Conservation (phyloP, 2,113 vertebrate genomes). For the Phalacrocorax carbo region DNA sequence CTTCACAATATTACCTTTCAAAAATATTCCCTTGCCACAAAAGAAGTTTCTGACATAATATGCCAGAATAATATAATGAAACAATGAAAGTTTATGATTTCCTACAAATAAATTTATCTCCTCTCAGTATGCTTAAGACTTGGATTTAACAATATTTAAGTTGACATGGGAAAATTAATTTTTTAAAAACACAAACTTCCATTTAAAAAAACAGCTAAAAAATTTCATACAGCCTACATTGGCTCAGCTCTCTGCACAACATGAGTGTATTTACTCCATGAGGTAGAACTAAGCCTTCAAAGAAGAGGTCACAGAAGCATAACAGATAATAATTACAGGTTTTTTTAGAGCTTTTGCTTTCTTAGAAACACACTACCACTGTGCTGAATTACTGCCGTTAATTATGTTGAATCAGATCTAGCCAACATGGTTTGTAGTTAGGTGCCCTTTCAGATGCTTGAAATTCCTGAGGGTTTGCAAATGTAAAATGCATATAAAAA, state of each 20-base stretch:
- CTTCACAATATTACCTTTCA: not conserved
- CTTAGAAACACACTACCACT: not conserved
- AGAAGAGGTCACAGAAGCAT: not conserved
- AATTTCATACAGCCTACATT: not conserved
- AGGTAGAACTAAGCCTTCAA: not conserved
- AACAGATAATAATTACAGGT: not conserved
- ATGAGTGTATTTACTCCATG: not conserved
- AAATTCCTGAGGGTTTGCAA: not conserved
- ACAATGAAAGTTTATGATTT: not conserved
- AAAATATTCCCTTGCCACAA: not conserved
- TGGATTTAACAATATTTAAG: not conserved
- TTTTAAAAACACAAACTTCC: not conserved
- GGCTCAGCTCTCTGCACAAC: not conserved
- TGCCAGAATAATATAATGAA: not conserved
- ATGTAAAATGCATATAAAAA: not conserved
- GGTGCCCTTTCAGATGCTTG: not conserved
- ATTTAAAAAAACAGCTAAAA: not conserved
- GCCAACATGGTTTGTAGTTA: not conserved
- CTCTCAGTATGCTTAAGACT: not conserved
- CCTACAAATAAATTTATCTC: not conserved
- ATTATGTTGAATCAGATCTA: not conserved
- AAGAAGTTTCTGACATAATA: not conserved
- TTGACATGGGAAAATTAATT: not conserved
- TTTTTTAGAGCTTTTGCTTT: not conserved
- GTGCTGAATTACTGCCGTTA: not conserved